Base-by-base conservation (phyloP, 2,888 invertebrate species). In the Megaustenia siamemsis region DNA sequence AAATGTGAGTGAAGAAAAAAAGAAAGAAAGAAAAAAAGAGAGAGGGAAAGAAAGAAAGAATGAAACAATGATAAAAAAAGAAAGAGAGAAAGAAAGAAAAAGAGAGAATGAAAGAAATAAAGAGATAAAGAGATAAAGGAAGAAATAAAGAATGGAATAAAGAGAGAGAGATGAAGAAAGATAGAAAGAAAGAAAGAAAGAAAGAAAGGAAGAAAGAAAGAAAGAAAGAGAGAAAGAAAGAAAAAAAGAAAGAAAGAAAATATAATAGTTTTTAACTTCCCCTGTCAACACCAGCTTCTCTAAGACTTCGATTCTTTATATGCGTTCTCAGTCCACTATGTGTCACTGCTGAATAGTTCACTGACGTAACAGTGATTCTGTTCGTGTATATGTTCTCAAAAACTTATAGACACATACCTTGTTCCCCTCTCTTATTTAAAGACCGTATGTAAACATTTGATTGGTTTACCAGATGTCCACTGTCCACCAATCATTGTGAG, bases 121-220 rank as follows among this genome's bases (percentile, higher is more conserved):
- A 24, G 35, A 32, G 24, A 32, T 56, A 56, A 38, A 32, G 1
- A 35, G n/a, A 53, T 18, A 77, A 40, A 28, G 21, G 35, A 21
- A 77, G 77, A 28, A 53, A 66, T 49, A 83, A 66, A 28, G 28
- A 79, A 5, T 24, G n/a, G 35, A 40, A 79, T 18, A 56, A 43
- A 32, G 32, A 60, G 56, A 77, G 21, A 28, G 28, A 60, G 60
- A 28, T 28, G 63, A 73, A 60, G 56, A 69, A 45, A 73, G 40
- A 56, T 10, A 56, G 40, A 40, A 73, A 73, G 35, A 40, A 35
- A 56, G 43, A 24, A 32, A 43, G 75, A 66, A 75, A 43, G 6
- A 63, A 73, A 28, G 40, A 56, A 40, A 63, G 40, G 28, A 71
- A 45, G 28, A 75, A 32, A 21, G 21, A 43, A 32, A 63, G 0